Conservation (phyloP, 37 sponge, comb jelly and placozoan genomes). For the Halichondria panicea region DNA sequence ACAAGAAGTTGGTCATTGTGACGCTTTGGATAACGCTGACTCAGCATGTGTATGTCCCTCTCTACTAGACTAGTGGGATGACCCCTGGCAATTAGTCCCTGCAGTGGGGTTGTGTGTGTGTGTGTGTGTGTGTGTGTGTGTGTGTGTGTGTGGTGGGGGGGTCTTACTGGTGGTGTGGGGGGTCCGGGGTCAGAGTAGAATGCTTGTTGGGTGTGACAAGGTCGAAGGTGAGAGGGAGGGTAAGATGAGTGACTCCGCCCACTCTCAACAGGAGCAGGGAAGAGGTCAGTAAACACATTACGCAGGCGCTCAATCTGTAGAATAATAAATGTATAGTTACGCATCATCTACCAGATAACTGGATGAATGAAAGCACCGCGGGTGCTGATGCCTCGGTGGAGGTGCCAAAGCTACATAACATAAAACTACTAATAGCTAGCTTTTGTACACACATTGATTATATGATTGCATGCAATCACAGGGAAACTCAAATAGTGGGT, state of each 20-base stretch:
- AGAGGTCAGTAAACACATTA: slow-evolving; percentile 10
- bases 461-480: too few species aligned
- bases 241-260: not conserved
- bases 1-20: too few species aligned
- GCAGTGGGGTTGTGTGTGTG: too few species aligned
- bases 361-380: too few species aligned
- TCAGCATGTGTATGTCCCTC: slow-evolving; percentile 32
- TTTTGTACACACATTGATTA: too few species aligned
- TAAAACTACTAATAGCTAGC: too few species aligned
- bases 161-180: slow-evolving; percentile 40
- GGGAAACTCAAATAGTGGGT: too few species aligned
- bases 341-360: too few species aligned
- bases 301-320: slow-evolving; percentile 29
- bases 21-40: too few species aligned
- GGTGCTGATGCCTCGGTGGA: too few species aligned
- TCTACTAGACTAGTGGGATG: slow-evolving; percentile 14
- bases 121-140: too few species aligned
- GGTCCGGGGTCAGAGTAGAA: slow-evolving; percentile 3
- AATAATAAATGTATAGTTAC: not conserved
- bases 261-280: not conserved
- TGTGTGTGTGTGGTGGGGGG: not conserved
- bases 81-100: slow-evolving; percentile 37
- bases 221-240: not conserved
- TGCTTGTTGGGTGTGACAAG: slow-evolving; percentile 10
- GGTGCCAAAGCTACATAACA: too few species aligned